Conservation (phyloP, 2,888 invertebrate genomes). For the Agrochola lota region DNA sequence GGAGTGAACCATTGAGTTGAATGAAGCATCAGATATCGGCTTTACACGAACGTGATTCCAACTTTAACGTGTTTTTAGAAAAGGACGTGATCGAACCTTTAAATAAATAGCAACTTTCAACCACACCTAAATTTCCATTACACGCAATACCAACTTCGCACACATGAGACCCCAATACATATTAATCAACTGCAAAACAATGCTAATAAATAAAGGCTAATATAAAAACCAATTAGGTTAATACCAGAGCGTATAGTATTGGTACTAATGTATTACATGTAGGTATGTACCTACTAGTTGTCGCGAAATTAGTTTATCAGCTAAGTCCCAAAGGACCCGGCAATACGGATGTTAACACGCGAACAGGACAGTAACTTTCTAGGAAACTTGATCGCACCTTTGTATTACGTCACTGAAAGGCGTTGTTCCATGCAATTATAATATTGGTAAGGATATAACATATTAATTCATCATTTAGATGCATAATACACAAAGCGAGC, state of each 20-base stretch:
- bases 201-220: constrained; percentile 64
- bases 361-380: constrained; percentile 38
- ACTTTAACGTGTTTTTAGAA: too few relatives aligned
- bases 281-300: constrained; percentile 28
- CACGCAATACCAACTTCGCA: constrained; percentile 28
- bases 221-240: constrained; percentile 75
- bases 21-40: not conserved
- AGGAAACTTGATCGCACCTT: constrained; percentile 51
- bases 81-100: not conserved
- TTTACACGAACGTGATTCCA: not conserved
- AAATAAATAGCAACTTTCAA: not conserved
- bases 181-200: constrained; percentile 59
- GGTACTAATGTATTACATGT: constrained; percentile 40
- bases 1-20: not conserved
- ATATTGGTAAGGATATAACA: not conserved
- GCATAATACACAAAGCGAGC: not conserved
- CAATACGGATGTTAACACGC: constrained; percentile 64
- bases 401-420: constrained; percentile 44
- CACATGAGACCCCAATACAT: constrained; percentile 39
- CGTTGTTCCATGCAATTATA: not conserved
- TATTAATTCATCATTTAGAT: not conserved
- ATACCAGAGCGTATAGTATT: constrained; percentile 68
- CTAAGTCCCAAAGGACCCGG: constrained; percentile 65
- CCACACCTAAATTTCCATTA: constrained; percentile 20
- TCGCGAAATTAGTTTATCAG: constrained; percentile 74